Percentiles rank a stretch among this genome's conserved stretches.
Evolutionary conservation across 2,888 invertebrate genomes (phyloP).

Genomic region (Odontocerum albicorne): DNA sequence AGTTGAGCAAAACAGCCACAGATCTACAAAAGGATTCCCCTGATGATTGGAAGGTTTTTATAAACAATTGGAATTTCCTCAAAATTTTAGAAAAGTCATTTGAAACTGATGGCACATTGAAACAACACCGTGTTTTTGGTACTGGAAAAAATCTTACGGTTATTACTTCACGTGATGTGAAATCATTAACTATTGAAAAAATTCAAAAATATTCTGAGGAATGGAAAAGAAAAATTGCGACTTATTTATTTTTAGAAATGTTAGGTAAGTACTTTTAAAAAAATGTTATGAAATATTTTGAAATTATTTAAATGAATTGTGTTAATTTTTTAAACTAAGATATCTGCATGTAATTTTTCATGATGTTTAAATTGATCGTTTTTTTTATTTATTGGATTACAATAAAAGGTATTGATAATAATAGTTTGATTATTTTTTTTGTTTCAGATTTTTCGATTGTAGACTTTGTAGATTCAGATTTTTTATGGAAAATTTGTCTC

Average conservation of each 20-base stretch:
- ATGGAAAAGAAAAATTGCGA: conserved; percentile 60
- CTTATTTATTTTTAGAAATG: conserved; percentile 59
- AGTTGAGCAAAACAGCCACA: conserved; percentile 59
- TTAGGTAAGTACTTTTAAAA: conserved; percentile 53
- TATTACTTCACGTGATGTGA: conserved; percentile 55
- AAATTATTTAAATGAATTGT: too few relatives aligned
- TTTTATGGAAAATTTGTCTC: conserved; percentile 65
- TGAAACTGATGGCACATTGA: conserved; percentile 52
- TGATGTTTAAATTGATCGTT: too few relatives aligned
- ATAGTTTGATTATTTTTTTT: conserved; percentile 20
- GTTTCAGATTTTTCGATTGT: conserved; percentile 57
- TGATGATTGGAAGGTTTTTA: conserved; percentile 45
- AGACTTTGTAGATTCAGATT: conserved; percentile 53
- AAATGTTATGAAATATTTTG: too few relatives aligned
- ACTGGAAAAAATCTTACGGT: conserved; percentile 47
- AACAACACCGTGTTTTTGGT: conserved; percentile 57
- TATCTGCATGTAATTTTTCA: too few relatives aligned
- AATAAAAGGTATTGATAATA: too few relatives aligned
- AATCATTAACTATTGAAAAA: conserved; percentile 53
- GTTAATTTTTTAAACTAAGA: too few relatives aligned
- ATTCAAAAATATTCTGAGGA: conserved; percentile 50
- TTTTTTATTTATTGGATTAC: too few relatives aligned
- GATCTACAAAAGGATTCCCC: conserved; percentile 46
- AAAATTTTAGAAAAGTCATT: conserved; percentile 53
- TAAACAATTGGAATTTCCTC: conserved; percentile 51